A percentile compares a stretch with the other conserved stretches of the same genome.
These are phyloP conservation scores for Xanthostigma xanthostigma DNA, from an alignment of 2,888 invertebrate genomes.

Conservation along the genomic window DNA sequence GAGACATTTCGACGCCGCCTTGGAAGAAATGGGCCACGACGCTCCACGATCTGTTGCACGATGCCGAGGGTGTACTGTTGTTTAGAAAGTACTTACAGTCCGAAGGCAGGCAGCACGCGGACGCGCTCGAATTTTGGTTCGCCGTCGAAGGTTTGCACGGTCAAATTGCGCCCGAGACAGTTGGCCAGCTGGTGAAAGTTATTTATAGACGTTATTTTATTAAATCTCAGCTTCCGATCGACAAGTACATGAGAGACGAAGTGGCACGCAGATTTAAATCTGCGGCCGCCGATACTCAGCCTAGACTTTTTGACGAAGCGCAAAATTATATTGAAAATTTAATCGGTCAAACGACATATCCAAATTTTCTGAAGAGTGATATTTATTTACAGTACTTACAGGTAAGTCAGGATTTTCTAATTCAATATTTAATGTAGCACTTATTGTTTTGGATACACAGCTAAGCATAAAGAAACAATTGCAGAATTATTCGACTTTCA, in stretches of 20 bases:
- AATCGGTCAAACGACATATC: slow-evolving; percentile 79
- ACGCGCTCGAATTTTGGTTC: slow-evolving; percentile 84
- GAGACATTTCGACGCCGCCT: slow-evolving; percentile 38
- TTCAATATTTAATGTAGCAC: too few species aligned
- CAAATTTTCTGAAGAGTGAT: slow-evolving; percentile 84
- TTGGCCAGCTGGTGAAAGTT: slow-evolving; percentile 63
- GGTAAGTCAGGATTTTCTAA: slow-evolving; percentile 37
- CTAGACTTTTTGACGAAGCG: slow-evolving; percentile 69
- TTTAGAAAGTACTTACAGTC: slow-evolving; percentile 71
- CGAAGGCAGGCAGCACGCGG: slow-evolving; percentile 63
- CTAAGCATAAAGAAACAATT: too few species aligned
- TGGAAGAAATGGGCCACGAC: slow-evolving; percentile 83
- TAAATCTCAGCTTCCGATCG: slow-evolving; percentile 67
- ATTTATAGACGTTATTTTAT: slow-evolving; percentile 66
- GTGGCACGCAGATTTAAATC: slow-evolving; percentile 62
- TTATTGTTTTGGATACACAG: too few species aligned
- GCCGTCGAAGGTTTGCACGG: slow-evolving; percentile 79
- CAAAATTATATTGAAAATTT: slow-evolving; percentile 53
- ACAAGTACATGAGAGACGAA: slow-evolving; percentile 63
- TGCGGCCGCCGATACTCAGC: slow-evolving; percentile 43
- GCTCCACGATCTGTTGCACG: slow-evolving; percentile 70
- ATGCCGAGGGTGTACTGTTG: slow-evolving; percentile 77
- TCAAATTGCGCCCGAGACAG: slow-evolving; percentile 55
- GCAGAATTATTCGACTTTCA: too few species aligned
- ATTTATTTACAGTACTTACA: slow-evolving; percentile 77